Evolutionary conservation across 2,113 vertebrate genomes (phyloP), one percentile per base, ranked within the genome.

Genomic region (Ammospiza nelsoni): DNA sequence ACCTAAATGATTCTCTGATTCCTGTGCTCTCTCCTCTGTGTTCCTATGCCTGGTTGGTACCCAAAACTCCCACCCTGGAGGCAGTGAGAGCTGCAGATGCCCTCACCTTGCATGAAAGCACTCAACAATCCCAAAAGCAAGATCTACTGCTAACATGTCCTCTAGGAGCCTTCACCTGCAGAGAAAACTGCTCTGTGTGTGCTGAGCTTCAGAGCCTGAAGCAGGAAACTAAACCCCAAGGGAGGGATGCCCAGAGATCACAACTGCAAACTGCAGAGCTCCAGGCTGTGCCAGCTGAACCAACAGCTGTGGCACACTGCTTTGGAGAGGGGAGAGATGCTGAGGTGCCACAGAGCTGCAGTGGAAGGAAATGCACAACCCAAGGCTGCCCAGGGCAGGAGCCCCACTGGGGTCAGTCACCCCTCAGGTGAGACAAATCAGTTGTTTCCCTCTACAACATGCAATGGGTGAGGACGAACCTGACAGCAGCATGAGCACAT

Each of bases 301-400:
- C 39, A 20, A 4, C 11, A 68, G 80, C n/a, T 13, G 14, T 6
- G 23, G 39, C 29, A 27, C 54, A 2, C 3, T 0, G 12, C 29
- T 41, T 59, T 25, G 8, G 46, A 10, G 1, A 25, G 35, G 13
- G 17, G 33, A 29, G 55, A 44, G 55, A 44, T 5, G 24, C 11
- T 10, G 66, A 37, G 62, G 51, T 27, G 37, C 55, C 23, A 1
- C 55, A 55, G 73, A 49, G 63, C 24, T 52, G 63, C 73, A 28
- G 46, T 1, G 27, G 13, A 35, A 35, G 6, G 5, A 11, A 9
- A 65, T 8, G 39, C 13, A 10, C 59, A 24, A 2, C 1, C 5
- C 48, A 9, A 2, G 0, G 9, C 1, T 57, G 31, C 4, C 13
- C 31, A 57, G 7, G 35, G 58, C 44, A 49, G 69, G 66, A 75